Evolutionary conservation across 1,140 invertebrate genomes (phyloP), one percentile per base, ranked within the genome.

Genomic region (Temnothorax nylanderi): DNA sequence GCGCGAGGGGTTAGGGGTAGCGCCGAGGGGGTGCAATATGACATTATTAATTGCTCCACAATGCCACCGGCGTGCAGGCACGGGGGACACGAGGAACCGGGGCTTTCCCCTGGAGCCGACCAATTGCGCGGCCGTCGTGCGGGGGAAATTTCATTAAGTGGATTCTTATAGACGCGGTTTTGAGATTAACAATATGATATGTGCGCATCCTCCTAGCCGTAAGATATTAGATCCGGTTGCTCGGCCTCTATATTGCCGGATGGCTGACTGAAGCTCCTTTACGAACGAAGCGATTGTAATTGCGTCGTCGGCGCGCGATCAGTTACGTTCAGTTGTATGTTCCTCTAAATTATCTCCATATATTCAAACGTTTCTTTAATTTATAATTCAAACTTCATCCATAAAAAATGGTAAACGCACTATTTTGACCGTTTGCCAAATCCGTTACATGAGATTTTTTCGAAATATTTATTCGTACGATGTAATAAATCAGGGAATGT

Each of bases 1-100:
- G 86, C 62, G 87, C 80, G 80, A 77, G 76, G 49, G 60, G 71
- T 56, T 51, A 78, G 81, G 81, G 87, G 69, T 11, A 87, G 87
- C 69, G 87, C 67, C 54, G 85, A 87, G 90, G 90, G 92, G 91
- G 86, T 77, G 93, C 93, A 92, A 94, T 93, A 94, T 93, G 93
- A 94, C 93, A 93, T 94, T 94, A 94, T 94, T 94, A 94, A 94
- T 94, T 93, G 92, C 93, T 92, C 89, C 88, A 92, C 92, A 92
- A 94, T 94, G 90, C 91, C 86, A 86, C 90, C 88, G 87, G 89
- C 90, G 77, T 92, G 87, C 88, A 87, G 85, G 86, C 60, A 88
- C 75, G 81, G 88, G 80, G 74, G 74, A 56, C 56, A 71, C 56
- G 85, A 89, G 85, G 37, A 81, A 87, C 81, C 89, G 89, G 26